Base-by-base conservation (phyloP, 2,797 vertebrate genomes). In the Smutsia gigantea region DNA sequence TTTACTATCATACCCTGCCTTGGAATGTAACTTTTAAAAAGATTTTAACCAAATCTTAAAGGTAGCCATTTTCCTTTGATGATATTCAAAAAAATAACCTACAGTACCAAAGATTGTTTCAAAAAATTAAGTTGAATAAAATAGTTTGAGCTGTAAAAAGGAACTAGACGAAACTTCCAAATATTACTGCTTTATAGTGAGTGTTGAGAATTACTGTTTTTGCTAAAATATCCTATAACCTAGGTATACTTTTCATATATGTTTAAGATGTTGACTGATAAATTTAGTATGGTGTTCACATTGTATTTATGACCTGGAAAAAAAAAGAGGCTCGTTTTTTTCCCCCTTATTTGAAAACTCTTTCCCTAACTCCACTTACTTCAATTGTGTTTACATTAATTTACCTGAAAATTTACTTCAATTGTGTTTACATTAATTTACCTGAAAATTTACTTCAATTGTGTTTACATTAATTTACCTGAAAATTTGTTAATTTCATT, bases 111-210 rank as follows among this genome's bases (percentile, higher is more conserved):
- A 55, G 25, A 15, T 64, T 88, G 17, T 5, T 84, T 71, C 1
- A n/a, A 49, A 90, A 86, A 88, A 13, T 31, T 46, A 51, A 61
- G 53, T 42, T 63, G 77, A 72, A 88, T 84, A 83, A 91, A 94
- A 49, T 29, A 64, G n/a, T 84, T 72, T 66, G 34, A 86, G 6
- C 18, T 57, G 2, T 42, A 55, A 57, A 59, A 87, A 64, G 69
- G 8, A 83, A 93, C 19, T 61, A 75, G 63, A 69, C 13, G 25
- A 21, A 87, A 34, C 31, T 64, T 90, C 12, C 11, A 85, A 82
- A 1, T 91, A 88, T 72, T 72, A 37, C 25, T 91, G 11, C 25
- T 81, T 88, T 72, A 14, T 59, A 64, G 39, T 79, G 37, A 95
- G 19, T 79, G 61, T 63, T 82, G 61, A 81, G 15, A 66, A 74